Percentiles rank a stretch among this genome's conserved stretches.
These are phyloP conservation scores for Digitonthophagus gazella DNA, from an alignment of 2,888 invertebrate species.

Conservation along the genomic window DNA sequence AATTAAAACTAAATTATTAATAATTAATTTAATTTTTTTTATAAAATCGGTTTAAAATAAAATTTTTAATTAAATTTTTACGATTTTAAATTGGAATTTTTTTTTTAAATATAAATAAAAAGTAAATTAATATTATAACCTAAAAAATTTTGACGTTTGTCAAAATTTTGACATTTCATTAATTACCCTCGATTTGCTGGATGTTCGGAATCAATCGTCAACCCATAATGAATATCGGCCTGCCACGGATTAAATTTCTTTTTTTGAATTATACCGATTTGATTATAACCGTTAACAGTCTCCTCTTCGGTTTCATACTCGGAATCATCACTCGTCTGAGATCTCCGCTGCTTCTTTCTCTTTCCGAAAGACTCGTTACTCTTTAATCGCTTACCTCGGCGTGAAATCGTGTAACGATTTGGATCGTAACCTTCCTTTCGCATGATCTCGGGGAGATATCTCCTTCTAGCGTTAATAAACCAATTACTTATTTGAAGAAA, in stretches of 20 bases:
- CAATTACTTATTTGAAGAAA: constrained; percentile 51
- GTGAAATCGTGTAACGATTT: constrained; percentile 49
- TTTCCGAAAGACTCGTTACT: constrained; percentile 39
- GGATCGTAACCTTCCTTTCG: constrained; percentile 50
- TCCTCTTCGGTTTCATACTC: constrained; percentile 41
- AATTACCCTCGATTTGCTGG: constrained; percentile 44
- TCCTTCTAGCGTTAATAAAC: constrained; percentile 49
- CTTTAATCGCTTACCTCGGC: constrained; percentile 42
- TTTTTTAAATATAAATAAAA: no score
- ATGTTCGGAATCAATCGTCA: constrained; percentile 43
- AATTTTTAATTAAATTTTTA: no score
- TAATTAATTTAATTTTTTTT: no score
- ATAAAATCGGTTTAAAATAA: no score
- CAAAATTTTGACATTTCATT: no score
- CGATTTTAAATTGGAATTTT: no score
- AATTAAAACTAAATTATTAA: no score
- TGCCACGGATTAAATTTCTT: constrained; percentile 50
- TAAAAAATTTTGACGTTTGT: no score
- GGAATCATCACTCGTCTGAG: constrained; percentile 37
- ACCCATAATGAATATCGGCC: constrained; percentile 50
- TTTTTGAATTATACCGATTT: constrained; percentile 31
- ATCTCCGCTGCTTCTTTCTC: constrained; percentile 38
- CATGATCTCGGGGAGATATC: constrained; percentile 51
- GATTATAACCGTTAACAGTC: constrained; percentile 27
- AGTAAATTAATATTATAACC: no score